These are phyloP conservation scores for Hirtodrosophila trivittata DNA, from an alignment of 2,888 invertebrate genomes.

Conservation along the genomic window DNA sequence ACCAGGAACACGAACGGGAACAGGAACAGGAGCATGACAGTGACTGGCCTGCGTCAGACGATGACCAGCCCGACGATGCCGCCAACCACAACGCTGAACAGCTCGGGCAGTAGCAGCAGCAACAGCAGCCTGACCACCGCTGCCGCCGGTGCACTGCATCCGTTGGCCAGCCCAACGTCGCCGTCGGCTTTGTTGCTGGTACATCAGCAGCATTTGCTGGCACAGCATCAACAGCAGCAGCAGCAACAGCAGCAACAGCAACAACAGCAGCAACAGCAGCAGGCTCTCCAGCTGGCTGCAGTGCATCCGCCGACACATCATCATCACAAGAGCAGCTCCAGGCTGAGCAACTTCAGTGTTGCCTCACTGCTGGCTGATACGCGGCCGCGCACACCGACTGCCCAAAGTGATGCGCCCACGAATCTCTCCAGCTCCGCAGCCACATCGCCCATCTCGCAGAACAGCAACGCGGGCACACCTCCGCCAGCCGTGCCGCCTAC, in stretches of 20 bases:
- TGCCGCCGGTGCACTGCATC: conserved; percentile 52
- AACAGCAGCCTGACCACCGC: conserved; percentile 44
- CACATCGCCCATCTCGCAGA: conserved; percentile 78
- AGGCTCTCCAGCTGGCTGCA: conserved; percentile 71
- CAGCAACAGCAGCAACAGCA: conserved; percentile 72
- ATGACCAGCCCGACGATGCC: conserved; percentile 87
- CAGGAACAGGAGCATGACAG: conserved; percentile 84
- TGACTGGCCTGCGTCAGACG: conserved; percentile 87
- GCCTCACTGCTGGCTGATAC: conserved; percentile 94
- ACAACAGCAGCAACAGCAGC: conserved; percentile 66
- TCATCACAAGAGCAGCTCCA: conserved; percentile 86
- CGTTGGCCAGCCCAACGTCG: conserved; percentile 72
- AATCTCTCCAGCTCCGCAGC: conserved; percentile 82
- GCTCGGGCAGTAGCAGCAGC: conserved; percentile 42
- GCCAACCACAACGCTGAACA: conserved; percentile 81
- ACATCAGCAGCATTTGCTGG: conserved; percentile 75
- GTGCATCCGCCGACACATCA: conserved; percentile 76
- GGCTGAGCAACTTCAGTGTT: conserved; percentile 92
- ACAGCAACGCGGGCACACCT: conserved; percentile 72
- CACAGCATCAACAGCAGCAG: conserved; percentile 52
- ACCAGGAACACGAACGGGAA: conserved; percentile 29
- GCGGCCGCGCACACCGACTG: conserved; percentile 84
- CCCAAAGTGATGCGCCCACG: conserved; percentile 78
- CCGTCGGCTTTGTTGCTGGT: conserved; percentile 78
- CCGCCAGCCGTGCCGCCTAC: conserved; percentile 52